Conservation (phyloP, 2,113 vertebrate genomes). For the Microcebus ravelobensis region DNA sequence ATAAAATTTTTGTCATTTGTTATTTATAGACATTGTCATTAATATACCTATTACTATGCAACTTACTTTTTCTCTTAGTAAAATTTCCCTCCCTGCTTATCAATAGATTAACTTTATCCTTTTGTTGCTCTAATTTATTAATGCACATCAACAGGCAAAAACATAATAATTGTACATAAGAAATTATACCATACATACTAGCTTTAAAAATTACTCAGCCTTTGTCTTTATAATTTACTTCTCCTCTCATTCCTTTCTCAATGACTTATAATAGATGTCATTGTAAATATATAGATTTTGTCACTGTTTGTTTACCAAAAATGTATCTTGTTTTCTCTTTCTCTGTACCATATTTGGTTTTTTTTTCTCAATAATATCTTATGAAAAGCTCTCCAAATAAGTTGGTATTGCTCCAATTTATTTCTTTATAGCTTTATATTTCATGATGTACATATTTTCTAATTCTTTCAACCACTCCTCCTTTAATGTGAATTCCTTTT, state of each 20-base stretch:
- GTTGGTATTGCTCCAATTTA: background rate
- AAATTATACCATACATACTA: background rate
- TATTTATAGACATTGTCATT: background rate
- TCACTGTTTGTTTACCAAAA: background rate
- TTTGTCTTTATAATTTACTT: background rate
- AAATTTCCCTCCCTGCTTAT: background rate
- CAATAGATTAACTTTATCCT: background rate
- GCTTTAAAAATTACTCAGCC: background rate
- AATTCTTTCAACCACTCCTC: background rate
- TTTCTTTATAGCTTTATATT: background rate
- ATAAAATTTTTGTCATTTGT: background rate
- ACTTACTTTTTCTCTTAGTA: background rate
- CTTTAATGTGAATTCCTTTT: background rate
- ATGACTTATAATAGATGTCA: background rate
- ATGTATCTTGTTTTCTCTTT: background rate
- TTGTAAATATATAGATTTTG: background rate
- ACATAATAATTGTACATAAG: background rate
- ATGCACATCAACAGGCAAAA: background rate
- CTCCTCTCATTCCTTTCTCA: background rate
- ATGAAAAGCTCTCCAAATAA: background rate
- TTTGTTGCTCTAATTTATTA: background rate
- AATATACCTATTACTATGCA: background rate
- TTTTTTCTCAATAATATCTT: background rate
- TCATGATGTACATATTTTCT: background rate
- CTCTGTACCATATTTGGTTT: background rate